Evolutionary conservation across 2,797 vertebrate species (phyloP).

Genomic region (Pseudopleuronectes americanus): DNA sequence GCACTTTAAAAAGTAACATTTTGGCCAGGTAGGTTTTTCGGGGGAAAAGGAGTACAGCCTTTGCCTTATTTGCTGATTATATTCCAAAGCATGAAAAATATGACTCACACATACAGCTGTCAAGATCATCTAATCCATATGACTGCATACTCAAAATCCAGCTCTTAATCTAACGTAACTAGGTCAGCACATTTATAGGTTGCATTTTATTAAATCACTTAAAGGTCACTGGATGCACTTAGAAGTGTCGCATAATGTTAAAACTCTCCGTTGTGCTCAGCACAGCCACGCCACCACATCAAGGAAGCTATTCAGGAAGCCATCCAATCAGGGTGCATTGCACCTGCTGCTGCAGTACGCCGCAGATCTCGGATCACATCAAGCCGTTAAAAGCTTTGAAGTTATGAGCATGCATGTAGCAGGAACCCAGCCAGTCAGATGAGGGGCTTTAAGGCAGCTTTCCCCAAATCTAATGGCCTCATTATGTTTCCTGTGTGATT

Average conservation of each 20-base stretch:
- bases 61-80: too few species aligned
- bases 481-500: constrained; percentile 69
- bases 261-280: constrained; percentile 28
- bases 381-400: constrained; percentile 64
- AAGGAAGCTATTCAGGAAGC: constrained; percentile 56
- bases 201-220: constrained; percentile 41
- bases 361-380: constrained; percentile 34
- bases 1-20: neutral
- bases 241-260: constrained; percentile 52
- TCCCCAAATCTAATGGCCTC: constrained; percentile 68
- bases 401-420: constrained; percentile 23
- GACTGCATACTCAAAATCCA: neutral
- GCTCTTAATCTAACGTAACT: constrained; percentile 18
- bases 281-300: constrained; percentile 39
- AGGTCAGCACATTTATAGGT: constrained; percentile 56
- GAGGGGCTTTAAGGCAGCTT: constrained; percentile 49
- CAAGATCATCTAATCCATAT: neutral
- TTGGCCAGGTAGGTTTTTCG: constrained; percentile 6
- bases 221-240: constrained; percentile 66
- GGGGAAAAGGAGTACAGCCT: neutral
- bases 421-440: constrained; percentile 37
- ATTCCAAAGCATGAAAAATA: too few species aligned
- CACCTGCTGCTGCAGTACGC: constrained; percentile 47
- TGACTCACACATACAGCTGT: neutral
- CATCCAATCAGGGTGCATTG: constrained; percentile 64